These are phyloP conservation scores for Lycodopsis pacificus DNA, from an alignment of 2,797 vertebrate genomes.

Conservation along the genomic window DNA sequence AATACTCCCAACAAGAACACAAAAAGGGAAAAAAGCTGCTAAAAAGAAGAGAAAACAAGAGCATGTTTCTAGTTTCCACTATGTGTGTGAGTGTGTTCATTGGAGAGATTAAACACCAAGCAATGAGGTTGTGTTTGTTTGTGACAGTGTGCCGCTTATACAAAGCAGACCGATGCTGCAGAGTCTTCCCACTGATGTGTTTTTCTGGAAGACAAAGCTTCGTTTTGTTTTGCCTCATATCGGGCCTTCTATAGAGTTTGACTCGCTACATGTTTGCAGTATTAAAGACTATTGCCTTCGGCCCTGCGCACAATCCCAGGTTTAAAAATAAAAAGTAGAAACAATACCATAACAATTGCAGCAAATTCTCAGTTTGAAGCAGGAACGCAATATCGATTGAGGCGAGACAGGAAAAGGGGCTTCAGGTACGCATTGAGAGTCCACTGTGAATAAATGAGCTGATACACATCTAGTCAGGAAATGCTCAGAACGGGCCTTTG, in stretches of 20 bases:
- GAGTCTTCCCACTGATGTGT: slow-evolving; percentile 31
- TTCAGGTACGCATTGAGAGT: slow-evolving; percentile 30
- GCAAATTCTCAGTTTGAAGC: slow-evolving; percentile 46
- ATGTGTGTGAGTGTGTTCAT: not conserved
- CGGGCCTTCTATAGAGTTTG: slow-evolving; percentile 45
- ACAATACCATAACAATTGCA: slow-evolving; percentile 36
- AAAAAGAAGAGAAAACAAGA: not conserved
- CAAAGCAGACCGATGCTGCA: slow-evolving; percentile 26
- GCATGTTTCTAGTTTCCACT: not conserved
- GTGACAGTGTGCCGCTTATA: slow-evolving; percentile 35
- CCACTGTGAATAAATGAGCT: slow-evolving; percentile 53
- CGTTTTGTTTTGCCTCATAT: slow-evolving; percentile 61
- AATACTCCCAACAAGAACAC: not conserved
- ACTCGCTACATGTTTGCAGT: slow-evolving; percentile 48
- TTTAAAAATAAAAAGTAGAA: slow-evolving; percentile 4
- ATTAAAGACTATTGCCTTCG: slow-evolving; percentile 59
- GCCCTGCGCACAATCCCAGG: slow-evolving; percentile 30
- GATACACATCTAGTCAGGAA: slow-evolving; percentile 69
- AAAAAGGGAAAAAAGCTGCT: not conserved
- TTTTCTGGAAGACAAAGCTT: slow-evolving; percentile 53
- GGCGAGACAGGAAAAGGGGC: slow-evolving; percentile 31
- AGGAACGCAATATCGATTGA: slow-evolving; percentile 57
- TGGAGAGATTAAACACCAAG: slow-evolving; percentile 21
- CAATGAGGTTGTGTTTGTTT: slow-evolving; percentile 7
- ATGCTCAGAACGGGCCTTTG: slow-evolving; percentile 56